Evolutionary conservation across 2,888 invertebrate genomes (phyloP), one percentile per base, ranked within the genome.

Genomic region (Nebria salina): DNA sequence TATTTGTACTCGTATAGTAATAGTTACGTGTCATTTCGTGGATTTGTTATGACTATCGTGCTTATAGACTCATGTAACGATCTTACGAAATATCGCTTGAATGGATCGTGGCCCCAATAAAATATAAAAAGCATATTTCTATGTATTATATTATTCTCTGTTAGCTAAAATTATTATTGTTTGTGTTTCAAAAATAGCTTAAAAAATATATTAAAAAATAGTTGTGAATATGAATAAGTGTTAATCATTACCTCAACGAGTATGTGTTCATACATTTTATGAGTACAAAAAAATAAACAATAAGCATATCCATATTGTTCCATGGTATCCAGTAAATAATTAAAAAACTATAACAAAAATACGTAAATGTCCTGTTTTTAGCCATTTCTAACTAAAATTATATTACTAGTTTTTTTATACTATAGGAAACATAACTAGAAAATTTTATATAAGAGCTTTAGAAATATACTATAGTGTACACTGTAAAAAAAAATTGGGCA

Each of bases 111-210:
- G 0, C 93, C 91, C 94, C 94, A 94, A 86, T 92, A 92, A 87
- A 95, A 95, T 78, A 94, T 91, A 85, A 93, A 94, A 72, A 94
- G 86, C 66, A 93, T 89, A 82, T 91, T 92, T 64, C 92, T 90
- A 75, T 92, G 90, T n/a, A 93, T 92, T 64, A 92, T 88, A 85
- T 93, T 92, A 85, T 89, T 89, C 76, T 87, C 87, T 72, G 87
- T 84, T 66, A 92, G 90, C 88, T 91, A 83, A 80, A 86, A 77
- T 82, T 77, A 83, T 81, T 76, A 80, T 66, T 64, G 3, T 6
- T 54, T 34, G 34, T 34, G 34, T 34, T 34, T 72, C 65, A 65
- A 34, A 66, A 65, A 43, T 26, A 76, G 9, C 11, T 20, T 20
- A 20, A 20, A 20, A 20, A 20, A 20, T 20, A 20, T 20, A 20